Evolutionary conservation across 2,888 invertebrate genomes (phyloP).

Genomic region (Phalangium opilio): DNA sequence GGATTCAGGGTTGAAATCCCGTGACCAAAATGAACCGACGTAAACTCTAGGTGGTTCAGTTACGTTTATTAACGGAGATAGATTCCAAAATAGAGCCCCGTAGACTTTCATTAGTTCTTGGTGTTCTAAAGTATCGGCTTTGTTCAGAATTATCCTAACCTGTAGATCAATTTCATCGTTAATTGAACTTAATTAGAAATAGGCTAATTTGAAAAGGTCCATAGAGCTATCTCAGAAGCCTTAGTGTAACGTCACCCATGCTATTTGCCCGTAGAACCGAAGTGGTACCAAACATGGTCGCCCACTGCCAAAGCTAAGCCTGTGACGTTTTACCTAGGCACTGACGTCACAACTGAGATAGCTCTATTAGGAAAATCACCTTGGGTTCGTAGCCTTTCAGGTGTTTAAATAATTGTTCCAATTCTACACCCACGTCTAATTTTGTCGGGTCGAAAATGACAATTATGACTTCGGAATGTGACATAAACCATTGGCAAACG

Average conservation of each 20-base stretch:
- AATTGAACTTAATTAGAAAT: background rate
- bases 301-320: too few relatives aligned
- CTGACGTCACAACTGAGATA: too few relatives aligned
- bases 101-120: constrained; percentile 28
- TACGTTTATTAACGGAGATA: constrained; percentile 26
- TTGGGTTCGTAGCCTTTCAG: constrained; percentile 21
- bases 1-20: constrained; percentile 13
- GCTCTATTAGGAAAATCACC: constrained; percentile 15
- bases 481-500: constrained; percentile 27
- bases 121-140: constrained; percentile 25
- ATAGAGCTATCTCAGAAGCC: too few relatives aligned
- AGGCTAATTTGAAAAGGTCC: background rate
- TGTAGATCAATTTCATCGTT: constrained; percentile 8
- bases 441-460: constrained; percentile 28
- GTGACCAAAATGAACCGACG: constrained; percentile 26
- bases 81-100: constrained; percentile 28
- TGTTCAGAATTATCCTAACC: constrained; percentile 27
- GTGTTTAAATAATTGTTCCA: constrained; percentile 23
- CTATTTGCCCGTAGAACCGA: too few relatives aligned
- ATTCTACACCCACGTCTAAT: constrained; percentile 27
- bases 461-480: constrained; percentile 26
- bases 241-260: too few relatives aligned
- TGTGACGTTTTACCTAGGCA: too few relatives aligned
- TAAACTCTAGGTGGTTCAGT: constrained; percentile 28
- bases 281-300: too few relatives aligned